Conservation (phyloP, 2,888 invertebrate species). For the Ormyrus rosae region DNA sequence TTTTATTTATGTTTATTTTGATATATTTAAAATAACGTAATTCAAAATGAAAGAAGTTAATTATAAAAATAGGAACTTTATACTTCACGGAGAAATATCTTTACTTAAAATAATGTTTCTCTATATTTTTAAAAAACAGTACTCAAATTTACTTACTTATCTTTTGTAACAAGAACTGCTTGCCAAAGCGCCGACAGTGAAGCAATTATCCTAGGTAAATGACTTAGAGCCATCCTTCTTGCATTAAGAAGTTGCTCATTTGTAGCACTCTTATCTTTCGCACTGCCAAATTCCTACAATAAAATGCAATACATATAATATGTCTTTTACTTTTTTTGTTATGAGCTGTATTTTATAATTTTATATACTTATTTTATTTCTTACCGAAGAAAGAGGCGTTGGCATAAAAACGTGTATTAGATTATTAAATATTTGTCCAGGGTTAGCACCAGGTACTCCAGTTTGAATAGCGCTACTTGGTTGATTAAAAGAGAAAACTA, state of each 20-base stretch:
- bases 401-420: constrained; percentile 89
- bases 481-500: constrained; percentile 79
- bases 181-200: constrained; percentile 89
- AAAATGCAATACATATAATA: not conserved
- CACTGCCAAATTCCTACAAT: constrained; percentile 66
- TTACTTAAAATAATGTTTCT: too few species aligned
- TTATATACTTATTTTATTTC: constrained; percentile 33
- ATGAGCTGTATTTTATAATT: too few species aligned
- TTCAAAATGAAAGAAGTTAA: too few species aligned
- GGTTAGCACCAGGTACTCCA: constrained; percentile 78
- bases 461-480: constrained; percentile 77
- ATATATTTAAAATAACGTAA: too few species aligned
- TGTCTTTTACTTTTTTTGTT: not conserved
- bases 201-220: constrained; percentile 88
- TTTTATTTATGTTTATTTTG: not conserved
- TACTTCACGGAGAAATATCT: too few species aligned
- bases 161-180: constrained; percentile 78
- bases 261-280: constrained; percentile 71
- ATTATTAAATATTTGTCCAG: constrained; percentile 87
- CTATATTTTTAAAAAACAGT: not conserved
- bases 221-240: constrained; percentile 85
- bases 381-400: constrained; percentile 76
- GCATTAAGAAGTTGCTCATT: constrained; percentile 79
- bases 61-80: too few species aligned
- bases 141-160: constrained; percentile 73